A percentile compares a stretch with the other conserved stretches of the same genome.
phyloP scores from a whole-genome alignment of 2,888 invertebrate genomes.

The Lasioglossum leucozonium region DNA sequence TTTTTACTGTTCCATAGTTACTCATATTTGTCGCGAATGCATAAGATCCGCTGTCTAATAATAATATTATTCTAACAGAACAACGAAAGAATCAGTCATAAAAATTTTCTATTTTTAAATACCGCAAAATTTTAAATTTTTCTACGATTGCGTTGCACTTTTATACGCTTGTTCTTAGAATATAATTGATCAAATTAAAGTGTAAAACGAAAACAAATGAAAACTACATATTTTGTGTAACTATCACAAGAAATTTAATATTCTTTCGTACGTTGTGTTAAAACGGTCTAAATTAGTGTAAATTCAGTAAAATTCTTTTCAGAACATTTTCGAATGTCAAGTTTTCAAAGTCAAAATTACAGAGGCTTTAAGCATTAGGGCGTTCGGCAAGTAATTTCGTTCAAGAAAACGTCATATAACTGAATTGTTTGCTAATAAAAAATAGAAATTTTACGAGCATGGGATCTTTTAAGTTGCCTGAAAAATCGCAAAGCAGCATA shows the following conservation, averaged over 20 bases:
- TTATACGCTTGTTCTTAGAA: too few species aligned
- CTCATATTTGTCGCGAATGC: too few species aligned
- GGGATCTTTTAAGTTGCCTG: too few species aligned
- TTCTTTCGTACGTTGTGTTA: background rate
- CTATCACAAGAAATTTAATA: background rate
- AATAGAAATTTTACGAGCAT: too few species aligned
- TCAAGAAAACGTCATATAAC: too few species aligned
- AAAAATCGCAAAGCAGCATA: too few species aligned
- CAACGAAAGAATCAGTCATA: background rate
- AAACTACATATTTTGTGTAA: background rate
- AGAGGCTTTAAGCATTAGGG: too few species aligned
- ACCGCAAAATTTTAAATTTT: background rate
- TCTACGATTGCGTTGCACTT: background rate
- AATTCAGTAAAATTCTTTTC: background rate
- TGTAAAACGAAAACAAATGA: background rate
- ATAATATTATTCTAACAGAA: background rate
- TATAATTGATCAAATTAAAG: background rate
- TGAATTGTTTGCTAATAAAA: too few species aligned
- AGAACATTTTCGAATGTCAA: background rate
- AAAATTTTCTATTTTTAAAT: background rate
- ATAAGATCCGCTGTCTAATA: background rate
- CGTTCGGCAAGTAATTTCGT: too few species aligned
- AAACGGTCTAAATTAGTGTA: background rate
- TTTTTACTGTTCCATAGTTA: too few species aligned
- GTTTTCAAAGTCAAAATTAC: background rate